These are phyloP conservation scores for Nemoura dubitans DNA, from an alignment of 2,888 invertebrate genomes.

Conservation along the genomic window DNA sequence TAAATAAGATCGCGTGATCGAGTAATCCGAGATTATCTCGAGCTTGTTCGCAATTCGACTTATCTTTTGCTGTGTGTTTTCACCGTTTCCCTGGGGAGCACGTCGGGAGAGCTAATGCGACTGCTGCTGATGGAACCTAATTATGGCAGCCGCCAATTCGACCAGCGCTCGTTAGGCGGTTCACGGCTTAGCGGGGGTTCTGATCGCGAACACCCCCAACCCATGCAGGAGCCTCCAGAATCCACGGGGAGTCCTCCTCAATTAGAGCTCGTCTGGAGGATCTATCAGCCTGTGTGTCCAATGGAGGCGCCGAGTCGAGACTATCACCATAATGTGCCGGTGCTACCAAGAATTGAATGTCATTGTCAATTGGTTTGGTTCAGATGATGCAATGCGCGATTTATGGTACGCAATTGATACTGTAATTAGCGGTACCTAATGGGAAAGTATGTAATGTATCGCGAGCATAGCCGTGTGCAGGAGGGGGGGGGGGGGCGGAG, in stretches of 20 bases:
- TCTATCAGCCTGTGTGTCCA: neutral
- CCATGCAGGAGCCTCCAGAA: neutral
- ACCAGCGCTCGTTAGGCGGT: neutral
- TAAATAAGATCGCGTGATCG: neutral
- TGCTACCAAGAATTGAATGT: too few relatives aligned
- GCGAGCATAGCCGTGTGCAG: too few relatives aligned
- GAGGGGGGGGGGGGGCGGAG: too few relatives aligned
- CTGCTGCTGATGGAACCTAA: neutral
- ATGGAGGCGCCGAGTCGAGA: too few relatives aligned
- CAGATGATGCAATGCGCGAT: too few relatives aligned
- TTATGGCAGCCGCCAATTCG: neutral
- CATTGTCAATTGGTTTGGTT: too few relatives aligned
- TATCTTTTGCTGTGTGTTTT: neutral
- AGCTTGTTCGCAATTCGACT: constrained; percentile 2
- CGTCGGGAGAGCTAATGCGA: neutral
- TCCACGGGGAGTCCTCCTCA: neutral
- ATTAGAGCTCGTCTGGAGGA: neutral
- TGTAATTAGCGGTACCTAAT: too few relatives aligned
- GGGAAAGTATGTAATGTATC: too few relatives aligned
- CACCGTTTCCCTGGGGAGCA: neutral
- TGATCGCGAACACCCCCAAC: neutral
- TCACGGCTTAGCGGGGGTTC: neutral
- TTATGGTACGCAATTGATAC: too few relatives aligned
- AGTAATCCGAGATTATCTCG: neutral
- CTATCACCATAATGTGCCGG: neutral